phyloP scores from a whole-genome alignment of 2,888 invertebrate species.

The Chrysotoxum bicinctum region DNA sequence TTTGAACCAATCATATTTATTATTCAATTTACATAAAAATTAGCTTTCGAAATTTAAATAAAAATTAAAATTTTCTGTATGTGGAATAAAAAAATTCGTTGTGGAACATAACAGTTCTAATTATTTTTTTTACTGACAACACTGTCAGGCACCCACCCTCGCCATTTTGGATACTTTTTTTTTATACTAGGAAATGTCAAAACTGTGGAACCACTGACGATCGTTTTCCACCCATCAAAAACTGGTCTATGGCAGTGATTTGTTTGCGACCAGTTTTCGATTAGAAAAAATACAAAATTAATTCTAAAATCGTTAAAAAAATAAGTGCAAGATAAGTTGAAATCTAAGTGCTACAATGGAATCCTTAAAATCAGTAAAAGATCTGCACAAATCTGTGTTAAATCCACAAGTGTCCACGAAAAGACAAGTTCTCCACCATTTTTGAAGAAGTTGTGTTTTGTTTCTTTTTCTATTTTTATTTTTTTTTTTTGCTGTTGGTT shows the following conservation, averaged over 20 bases:
- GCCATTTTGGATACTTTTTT: slow-evolving; percentile 68
- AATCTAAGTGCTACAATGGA: slow-evolving; percentile 50
- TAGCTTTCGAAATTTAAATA: no score
- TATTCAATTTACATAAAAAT: no score
- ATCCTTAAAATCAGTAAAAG: slow-evolving; percentile 37
- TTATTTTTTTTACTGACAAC: slow-evolving; percentile 27
- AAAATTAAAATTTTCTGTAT: no score
- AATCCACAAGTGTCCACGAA: slow-evolving; percentile 68
- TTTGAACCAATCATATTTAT: no score
- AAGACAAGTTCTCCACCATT: slow-evolving; percentile 71
- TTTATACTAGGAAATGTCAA: slow-evolving; percentile 63
- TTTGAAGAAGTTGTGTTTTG: slow-evolving; percentile 69
- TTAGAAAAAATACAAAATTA: slow-evolving; percentile 24
- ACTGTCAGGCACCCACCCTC: slow-evolving; percentile 63
- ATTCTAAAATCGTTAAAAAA: slow-evolving; percentile 17
- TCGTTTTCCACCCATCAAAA: slow-evolving; percentile 67
- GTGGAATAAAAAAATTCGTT: not conserved
- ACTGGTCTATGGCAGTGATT: slow-evolving; percentile 67
- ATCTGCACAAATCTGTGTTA: slow-evolving; percentile 65
- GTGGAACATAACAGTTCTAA: not conserved
- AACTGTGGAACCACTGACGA: slow-evolving; percentile 55
- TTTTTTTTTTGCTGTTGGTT: slow-evolving; percentile 37
- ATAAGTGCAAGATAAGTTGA: slow-evolving; percentile 29
- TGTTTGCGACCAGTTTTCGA: slow-evolving; percentile 59
- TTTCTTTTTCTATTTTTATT: slow-evolving; percentile 30